Conservation (phyloP, 2,797 vertebrate species). For the Myioborus melanocephalus region DNA sequence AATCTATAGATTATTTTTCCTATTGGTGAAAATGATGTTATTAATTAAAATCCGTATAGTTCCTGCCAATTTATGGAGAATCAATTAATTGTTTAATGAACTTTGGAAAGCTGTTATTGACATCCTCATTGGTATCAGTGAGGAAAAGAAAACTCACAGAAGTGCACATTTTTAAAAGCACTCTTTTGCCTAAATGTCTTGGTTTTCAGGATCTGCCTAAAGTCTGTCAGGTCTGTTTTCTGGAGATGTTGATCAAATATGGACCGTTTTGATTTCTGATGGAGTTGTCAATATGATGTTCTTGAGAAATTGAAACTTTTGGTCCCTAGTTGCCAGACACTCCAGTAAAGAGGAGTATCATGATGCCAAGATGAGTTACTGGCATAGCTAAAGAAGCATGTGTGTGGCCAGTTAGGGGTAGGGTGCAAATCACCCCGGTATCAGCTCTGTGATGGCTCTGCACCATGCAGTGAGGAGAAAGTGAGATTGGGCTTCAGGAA, state of each 20-base stretch:
- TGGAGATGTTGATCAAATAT: not conserved
- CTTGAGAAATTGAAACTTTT: not conserved
- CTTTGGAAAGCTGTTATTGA: not conserved
- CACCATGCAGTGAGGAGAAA: fast-evolving
- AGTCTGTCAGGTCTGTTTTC: not conserved
- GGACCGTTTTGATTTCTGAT: not conserved
- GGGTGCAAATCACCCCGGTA: not conserved
- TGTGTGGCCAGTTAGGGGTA: not conserved
- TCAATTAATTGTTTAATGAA: not conserved
- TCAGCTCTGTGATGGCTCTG: not conserved
- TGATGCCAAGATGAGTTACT: not conserved
- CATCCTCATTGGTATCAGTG: not conserved
- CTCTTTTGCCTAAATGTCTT: not conserved
- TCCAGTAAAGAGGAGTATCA: not conserved
- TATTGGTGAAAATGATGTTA: not conserved
- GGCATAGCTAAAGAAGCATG: not conserved
- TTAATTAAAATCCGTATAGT: not conserved
- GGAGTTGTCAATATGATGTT: not conserved
- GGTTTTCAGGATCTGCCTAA: not conserved
- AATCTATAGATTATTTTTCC: not conserved
- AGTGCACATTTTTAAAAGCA: not conserved
- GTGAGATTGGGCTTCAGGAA: not conserved
- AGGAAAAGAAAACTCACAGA: not conserved
- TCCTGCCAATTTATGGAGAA: not conserved
- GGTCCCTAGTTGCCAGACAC: not conserved